Evolutionary conservation across 2,797 vertebrate genomes (phyloP).

Genomic region (Anguilla marmorata): DNA sequence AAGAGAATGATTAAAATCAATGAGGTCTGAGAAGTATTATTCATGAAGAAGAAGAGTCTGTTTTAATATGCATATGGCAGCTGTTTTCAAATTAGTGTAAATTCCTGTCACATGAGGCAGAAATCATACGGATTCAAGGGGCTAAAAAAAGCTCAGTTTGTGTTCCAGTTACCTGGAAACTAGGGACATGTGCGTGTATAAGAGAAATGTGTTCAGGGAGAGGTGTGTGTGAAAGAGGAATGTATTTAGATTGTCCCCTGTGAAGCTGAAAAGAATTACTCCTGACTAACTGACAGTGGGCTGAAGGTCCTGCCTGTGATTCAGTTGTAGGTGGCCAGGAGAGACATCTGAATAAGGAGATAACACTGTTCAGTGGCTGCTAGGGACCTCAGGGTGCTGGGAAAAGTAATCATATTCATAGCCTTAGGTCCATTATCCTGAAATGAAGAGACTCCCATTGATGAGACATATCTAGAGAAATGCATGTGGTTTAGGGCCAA

Average conservation of each 20-base stretch:
- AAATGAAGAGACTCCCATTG: not conserved
- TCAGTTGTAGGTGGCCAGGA: not conserved
- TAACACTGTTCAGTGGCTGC: not conserved
- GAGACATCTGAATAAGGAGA: not conserved
- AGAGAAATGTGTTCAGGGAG: not conserved
- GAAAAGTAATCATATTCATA: constrained; percentile 15
- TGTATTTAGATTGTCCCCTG: not conserved
- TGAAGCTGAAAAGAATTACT: not conserved
- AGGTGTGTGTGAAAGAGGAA: not conserved
- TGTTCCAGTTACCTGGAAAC: not conserved
- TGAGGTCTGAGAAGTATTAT: constrained; percentile 16
- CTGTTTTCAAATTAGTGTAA: constrained; percentile 12
- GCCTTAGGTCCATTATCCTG: not conserved
- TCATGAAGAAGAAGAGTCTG: not conserved
- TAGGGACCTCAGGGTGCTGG: not conserved
- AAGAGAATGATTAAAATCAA: not conserved
- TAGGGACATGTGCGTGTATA: not conserved
- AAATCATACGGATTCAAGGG: not conserved
- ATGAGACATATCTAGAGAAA: not conserved
- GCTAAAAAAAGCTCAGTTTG: not conserved
- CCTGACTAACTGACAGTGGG: not conserved
- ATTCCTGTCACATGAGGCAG: not conserved
- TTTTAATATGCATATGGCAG: constrained; percentile 18
- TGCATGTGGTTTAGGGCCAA: not conserved
- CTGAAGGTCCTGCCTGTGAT: not conserved